phyloP scores from a whole-genome alignment of 2,888 invertebrate species.

The Terebella lapidaria region DNA sequence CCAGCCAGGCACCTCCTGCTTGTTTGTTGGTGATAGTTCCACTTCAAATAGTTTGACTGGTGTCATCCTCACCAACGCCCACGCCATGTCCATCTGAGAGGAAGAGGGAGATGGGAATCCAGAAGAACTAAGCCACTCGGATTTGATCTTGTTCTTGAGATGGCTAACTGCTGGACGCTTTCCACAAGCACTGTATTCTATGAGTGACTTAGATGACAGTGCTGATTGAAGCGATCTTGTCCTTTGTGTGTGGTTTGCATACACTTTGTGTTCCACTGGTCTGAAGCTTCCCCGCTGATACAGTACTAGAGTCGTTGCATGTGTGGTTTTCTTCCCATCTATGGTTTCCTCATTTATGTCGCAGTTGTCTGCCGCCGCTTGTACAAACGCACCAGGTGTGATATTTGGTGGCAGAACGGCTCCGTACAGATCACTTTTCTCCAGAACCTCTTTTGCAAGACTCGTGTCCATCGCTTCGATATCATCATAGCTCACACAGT shows the following conservation, averaged over 20 bases:
- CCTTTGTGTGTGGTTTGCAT: too few relatives aligned
- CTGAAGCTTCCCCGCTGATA: too few relatives aligned
- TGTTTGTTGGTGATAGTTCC: not conserved
- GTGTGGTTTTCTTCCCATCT: not conserved
- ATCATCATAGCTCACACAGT: conserved; percentile 1
- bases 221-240: too few relatives aligned
- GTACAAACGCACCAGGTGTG: not conserved
- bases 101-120: too few relatives aligned
- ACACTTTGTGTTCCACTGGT: too few relatives aligned
- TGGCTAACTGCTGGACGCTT: too few relatives aligned
- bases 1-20: conserved; percentile 5
- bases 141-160: too few relatives aligned
- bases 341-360: conserved; percentile 3
- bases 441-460: not conserved
- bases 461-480: not conserved
- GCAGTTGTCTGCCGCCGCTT: not conserved
- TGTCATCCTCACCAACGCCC: not conserved
- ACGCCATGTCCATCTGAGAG: conserved; percentile 2
- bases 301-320: too few relatives aligned
- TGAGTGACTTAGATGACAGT: too few relatives aligned
- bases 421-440: not conserved
- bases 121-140: not conserved
- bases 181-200: too few relatives aligned
- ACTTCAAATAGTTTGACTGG: conserved; percentile 1
- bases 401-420: not conserved